Conservation (phyloP, 2,888 invertebrate species). For the Aphidoletes aphidimyza region DNA sequence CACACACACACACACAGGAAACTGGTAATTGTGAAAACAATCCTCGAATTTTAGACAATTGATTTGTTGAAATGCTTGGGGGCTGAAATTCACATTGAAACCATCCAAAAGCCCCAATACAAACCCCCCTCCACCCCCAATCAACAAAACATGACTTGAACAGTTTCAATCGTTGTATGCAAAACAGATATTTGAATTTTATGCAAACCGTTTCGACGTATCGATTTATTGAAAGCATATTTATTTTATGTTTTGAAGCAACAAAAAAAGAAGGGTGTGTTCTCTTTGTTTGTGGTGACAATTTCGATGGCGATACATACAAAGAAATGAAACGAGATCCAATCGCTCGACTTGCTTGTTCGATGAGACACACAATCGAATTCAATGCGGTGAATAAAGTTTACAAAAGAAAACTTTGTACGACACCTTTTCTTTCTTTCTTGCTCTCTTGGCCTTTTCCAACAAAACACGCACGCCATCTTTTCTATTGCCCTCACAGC, state of each 20-base stretch:
- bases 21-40: background rate
- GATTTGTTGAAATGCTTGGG: slow-evolving; percentile 38
- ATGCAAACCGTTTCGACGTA: slow-evolving; percentile 24
- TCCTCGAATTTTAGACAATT: slow-evolving; percentile 20
- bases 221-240: slow-evolving; percentile 19
- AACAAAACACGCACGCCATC: background rate
- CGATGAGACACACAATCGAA: slow-evolving; percentile 21
- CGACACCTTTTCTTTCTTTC: slow-evolving; percentile 21
- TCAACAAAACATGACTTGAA: background rate
- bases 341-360: background rate
- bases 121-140: no score
- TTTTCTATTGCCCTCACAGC: background rate
- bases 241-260: no score
- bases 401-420: slow-evolving; percentile 29
- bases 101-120: background rate
- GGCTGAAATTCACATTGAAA: background rate
- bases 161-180: background rate
- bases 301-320: slow-evolving; percentile 4
- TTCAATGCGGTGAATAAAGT: slow-evolving; percentile 30
- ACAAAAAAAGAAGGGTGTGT: background rate
- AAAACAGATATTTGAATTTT: background rate
- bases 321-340: background rate
- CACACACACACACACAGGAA: background rate
- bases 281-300: no score
- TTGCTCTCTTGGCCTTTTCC: background rate